phyloP scores from a whole-genome alignment of 2,113 vertebrate species.

The Otis tarda region DNA sequence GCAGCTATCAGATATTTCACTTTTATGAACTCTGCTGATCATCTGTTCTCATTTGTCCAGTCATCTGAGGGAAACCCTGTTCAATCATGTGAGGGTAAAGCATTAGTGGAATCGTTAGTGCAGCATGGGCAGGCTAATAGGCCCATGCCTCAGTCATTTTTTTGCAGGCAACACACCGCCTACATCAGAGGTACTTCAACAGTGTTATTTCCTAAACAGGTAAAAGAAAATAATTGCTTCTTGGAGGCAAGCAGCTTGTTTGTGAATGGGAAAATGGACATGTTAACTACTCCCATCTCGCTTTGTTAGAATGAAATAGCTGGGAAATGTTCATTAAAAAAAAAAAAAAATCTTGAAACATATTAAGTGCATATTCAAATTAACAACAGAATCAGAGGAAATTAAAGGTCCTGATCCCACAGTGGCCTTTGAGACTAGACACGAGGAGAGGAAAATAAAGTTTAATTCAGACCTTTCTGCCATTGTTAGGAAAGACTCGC shows the following conservation, averaged over 20 bases:
- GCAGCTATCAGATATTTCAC: slow-evolving; percentile 39
- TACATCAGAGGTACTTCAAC: not conserved
- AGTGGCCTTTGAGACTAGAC: not conserved
- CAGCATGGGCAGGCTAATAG: slow-evolving; percentile 46
- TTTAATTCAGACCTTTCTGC: not conserved
- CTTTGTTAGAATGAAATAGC: slow-evolving; percentile 10
- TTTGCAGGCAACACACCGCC: slow-evolving; percentile 2
- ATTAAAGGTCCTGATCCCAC: not conserved
- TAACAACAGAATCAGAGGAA: not conserved
- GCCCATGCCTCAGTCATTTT: slow-evolving; percentile 11
- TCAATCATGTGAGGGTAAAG: slow-evolving; percentile 34
- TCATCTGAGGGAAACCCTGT: slow-evolving; percentile 52
- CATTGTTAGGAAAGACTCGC: not conserved
- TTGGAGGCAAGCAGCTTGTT: slow-evolving; percentile 18
- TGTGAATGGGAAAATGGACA: slow-evolving; percentile 9
- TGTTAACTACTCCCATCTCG: not conserved
- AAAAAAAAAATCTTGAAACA: not conserved
- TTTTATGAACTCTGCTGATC: slow-evolving; percentile 48
- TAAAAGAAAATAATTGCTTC: slow-evolving; percentile 28
- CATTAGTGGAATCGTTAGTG: slow-evolving; percentile 54
- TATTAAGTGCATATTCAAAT: not conserved
- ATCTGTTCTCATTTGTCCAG: slow-evolving; percentile 51
- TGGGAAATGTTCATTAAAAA: not conserved
- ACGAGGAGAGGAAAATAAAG: not conserved
- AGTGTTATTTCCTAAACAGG: slow-evolving; percentile 15